Evolutionary conservation across 2,113 vertebrate species (phyloP).

Genomic region (Heteronetta atricapilla): DNA sequence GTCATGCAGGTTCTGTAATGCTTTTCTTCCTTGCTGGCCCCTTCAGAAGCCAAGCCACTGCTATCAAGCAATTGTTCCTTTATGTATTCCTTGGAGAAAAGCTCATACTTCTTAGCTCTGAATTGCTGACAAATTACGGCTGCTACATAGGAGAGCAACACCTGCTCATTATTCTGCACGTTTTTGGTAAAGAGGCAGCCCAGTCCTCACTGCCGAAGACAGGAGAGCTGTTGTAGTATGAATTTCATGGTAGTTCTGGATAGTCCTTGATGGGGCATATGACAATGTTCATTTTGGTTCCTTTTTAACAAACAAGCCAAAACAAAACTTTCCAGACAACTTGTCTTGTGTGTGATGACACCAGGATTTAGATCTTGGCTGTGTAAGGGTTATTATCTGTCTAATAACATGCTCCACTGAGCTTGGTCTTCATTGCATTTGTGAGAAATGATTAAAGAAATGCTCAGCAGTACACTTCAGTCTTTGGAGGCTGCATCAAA

Average conservation of each 20-base stretch:
- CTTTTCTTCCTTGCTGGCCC: background rate
- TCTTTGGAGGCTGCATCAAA: constrained; percentile 5
- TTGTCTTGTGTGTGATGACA: constrained; percentile 33
- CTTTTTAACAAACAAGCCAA: too few species aligned
- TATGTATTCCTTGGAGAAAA: background rate
- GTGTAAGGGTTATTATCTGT: constrained; percentile 59
- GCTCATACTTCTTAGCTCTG: background rate
- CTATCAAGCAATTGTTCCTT: background rate
- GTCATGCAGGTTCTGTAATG: background rate
- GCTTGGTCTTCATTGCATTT: constrained; percentile 38
- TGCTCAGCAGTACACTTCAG: background rate
- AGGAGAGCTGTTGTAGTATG: background rate
- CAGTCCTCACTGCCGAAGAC: background rate
- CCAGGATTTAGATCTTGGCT: constrained; percentile 3
- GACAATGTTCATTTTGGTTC: background rate
- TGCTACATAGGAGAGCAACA: background rate
- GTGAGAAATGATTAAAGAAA: constrained; percentile 57
- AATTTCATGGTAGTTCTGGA: background rate
- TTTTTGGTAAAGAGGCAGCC: background rate
- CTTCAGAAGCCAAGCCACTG: background rate
- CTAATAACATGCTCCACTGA: constrained; percentile 52
- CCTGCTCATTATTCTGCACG: background rate
- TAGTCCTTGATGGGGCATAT: background rate
- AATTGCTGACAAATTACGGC: background rate
- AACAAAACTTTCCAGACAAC: background rate